A percentile compares a stretch with the other conserved stretches of the same genome.
Evolutionary conservation across 1,140 invertebrate species (phyloP).

Genomic region (Capitella teleta): DNA sequence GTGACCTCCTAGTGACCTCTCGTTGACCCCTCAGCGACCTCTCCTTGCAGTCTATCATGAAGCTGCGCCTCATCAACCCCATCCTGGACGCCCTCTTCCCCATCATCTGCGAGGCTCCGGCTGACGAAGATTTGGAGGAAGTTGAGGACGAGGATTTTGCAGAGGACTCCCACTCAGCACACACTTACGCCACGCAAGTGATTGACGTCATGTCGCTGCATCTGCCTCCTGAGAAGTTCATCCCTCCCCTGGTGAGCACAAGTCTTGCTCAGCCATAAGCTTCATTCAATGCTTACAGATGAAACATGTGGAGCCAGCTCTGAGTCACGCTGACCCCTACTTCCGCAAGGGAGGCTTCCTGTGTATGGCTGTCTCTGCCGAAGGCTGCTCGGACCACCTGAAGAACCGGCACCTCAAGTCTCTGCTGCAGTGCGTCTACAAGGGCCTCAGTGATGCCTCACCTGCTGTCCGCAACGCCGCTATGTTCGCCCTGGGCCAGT

Average conservation of each 20-base stretch:
- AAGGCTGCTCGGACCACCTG: conserved; percentile 69
- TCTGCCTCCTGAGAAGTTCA: conserved; percentile 63
- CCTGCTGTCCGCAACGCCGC: conserved; percentile 59
- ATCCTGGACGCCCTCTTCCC: conserved; percentile 58
- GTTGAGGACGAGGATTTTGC: conserved; percentile 54
- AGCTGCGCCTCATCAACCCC: conserved; percentile 60
- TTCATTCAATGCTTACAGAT: conserved; percentile 39
- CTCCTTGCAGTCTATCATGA: conserved; percentile 51
- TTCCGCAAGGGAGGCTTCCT: conserved; percentile 60
- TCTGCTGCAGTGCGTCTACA: conserved; percentile 57
- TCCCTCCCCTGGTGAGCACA: conserved; percentile 54
- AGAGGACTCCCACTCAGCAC: conserved; percentile 47
- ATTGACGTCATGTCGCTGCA: conserved; percentile 64
- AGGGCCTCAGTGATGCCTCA: conserved; percentile 55
- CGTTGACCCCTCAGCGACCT: not conserved
- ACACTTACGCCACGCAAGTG: conserved; percentile 53
- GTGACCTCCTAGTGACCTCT: not conserved
- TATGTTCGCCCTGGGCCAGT: conserved; percentile 69
- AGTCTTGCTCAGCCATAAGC: not conserved
- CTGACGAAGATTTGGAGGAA: conserved; percentile 47
- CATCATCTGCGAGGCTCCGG: conserved; percentile 51
- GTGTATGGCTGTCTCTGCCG: conserved; percentile 61
- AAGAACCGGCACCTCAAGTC: conserved; percentile 51
- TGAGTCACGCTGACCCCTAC: conserved; percentile 49
- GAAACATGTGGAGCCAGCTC: conserved; percentile 50